Evolutionary conservation across 2,888 invertebrate species (phyloP), one percentile per base, ranked within the genome.

Genomic region (Leistus spinibarbis): DNA sequence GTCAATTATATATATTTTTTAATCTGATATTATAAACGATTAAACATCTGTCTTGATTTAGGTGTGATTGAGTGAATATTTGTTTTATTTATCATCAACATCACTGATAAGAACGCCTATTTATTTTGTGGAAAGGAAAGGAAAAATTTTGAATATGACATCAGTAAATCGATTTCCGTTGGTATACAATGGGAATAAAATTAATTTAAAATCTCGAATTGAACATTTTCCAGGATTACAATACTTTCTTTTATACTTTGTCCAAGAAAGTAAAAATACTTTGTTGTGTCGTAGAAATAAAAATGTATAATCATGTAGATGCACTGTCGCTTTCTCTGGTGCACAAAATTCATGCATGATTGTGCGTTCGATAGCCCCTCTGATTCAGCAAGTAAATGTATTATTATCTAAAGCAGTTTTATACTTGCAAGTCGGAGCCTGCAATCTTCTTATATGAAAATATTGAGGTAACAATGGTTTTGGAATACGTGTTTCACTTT

Each of bases 401-500:
- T 19, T 20, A 60, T 22, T 16, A 19, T 19, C 22, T 22, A 19
- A 0, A 40, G 13, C 40, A 40, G 40, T 40, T 40, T 40, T 40
- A 40, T 40, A 40, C 7, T n/a, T n/a, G n/a, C n/a, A 40, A 10
- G 10, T 40, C 3, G 40, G 2, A 40, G 40, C 7, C 40, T 24
- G 7, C 40, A 40, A 40, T 40, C 40, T 40, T 3, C 7, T 40
- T 40, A 54, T 17, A 19, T 19, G 19, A 67, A 57, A 67, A 67
- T 62, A 54, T 67, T 73, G 60, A 20, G 17, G 67, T 16, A 62
- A 73, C 73, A 73, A 73, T 73, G 67, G 73, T 73, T 73, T 72
- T 73, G 60, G 60, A 66, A 73, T 67, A 63, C 22, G 17, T 60
- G 56, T 9, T 66, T 66, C 66, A 73, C 73, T 73, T 73, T 73